A percentile compares a stretch with the other conserved stretches of the same genome.
Evolutionary conservation across 2,888 invertebrate species (phyloP).

Genomic region (Apamea epomidion): DNA sequence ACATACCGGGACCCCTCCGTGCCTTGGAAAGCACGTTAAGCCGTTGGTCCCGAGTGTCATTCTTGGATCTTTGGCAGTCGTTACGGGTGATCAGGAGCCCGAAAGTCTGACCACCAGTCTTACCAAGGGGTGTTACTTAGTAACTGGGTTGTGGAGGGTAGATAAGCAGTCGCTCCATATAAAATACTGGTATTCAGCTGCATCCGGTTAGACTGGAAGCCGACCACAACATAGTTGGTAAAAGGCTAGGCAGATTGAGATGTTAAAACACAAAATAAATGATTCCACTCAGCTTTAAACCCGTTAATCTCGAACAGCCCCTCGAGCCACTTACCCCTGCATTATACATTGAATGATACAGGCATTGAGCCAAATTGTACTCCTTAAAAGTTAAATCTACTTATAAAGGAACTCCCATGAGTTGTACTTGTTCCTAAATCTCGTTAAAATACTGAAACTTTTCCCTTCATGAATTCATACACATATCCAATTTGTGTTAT

Average conservation of each 20-base stretch:
- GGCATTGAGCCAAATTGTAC: constrained; percentile 22
- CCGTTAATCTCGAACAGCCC: not conserved
- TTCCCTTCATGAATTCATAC: constrained; percentile 11
- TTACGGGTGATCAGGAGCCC: too few species aligned
- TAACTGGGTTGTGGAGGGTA: too few species aligned
- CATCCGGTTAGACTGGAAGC: too few species aligned
- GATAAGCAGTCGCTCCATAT: too few species aligned
- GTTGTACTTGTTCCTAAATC: constrained; percentile 32
- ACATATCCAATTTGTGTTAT: constrained; percentile 18
- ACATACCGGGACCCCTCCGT: too few species aligned
- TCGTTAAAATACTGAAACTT: constrained; percentile 35
- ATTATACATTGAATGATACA: constrained; percentile 24
- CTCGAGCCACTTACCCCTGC: not conserved
- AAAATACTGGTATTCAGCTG: too few species aligned
- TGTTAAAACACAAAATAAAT: not conserved
- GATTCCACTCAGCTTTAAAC: not conserved
- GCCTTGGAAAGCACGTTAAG: too few species aligned
- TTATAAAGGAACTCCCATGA: constrained; percentile 8
- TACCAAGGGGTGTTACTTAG: too few species aligned
- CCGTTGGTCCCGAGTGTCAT: too few species aligned
- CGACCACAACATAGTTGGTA: too few species aligned
- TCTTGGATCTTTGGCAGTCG: too few species aligned
- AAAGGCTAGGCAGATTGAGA: not conserved
- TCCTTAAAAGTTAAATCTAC: constrained; percentile 41
- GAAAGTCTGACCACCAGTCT: too few species aligned